Base-by-base conservation (phyloP, 2,797 vertebrate genomes). In the Spinus olivaceus region DNA sequence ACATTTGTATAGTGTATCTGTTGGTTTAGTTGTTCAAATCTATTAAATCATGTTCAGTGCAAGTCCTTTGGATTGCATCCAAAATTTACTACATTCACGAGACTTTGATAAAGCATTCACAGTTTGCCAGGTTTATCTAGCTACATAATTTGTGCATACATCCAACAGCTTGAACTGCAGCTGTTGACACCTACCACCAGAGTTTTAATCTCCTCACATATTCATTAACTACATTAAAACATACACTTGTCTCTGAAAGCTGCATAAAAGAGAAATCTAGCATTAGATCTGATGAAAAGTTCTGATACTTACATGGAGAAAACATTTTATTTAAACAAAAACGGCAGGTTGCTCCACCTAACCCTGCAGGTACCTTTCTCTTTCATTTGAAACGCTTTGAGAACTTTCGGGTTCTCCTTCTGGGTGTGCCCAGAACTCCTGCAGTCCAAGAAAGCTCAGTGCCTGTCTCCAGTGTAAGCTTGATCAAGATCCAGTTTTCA, bases 331-430 rank as follows among this genome's bases (percentile, higher is more conserved):
- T 81, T 65, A 53, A 88, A 49, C 46, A 96, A 78, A 93, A 93
- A 42, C 4, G 17, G 20, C 35, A 67, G 64, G 57, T 71, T 74
- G n/a, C 83, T 67, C 73, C 90, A 72, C 86, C 95, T 93, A 78
- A 78, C 80, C 93, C 90, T 65, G 82, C 86, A 90, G 86, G 77
- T 90, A 72, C 72, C 82, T 47, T 90, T 53, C 53, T 64, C 33
- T 65, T 71, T 71, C 25, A 86, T 39, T 85, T 64, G 11, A 93
- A 93, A 80, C 8, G 41, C 81, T 85, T 59, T 59, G 71, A 92
- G 91, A 90, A 74, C 82, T 78, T 65, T 56, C 33, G 65, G 66
- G 83, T 79, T 88, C 86, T 86, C 69, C 49, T 81, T 23, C 50
- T 90, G 90, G 81, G 90, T 47, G 88, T 86, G 83, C 41, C 77